Percentiles rank a stretch among this genome's conserved stretches.
phyloP scores from a whole-genome alignment of 2,797 vertebrate genomes.

The Cyprinodon diabolis region DNA sequence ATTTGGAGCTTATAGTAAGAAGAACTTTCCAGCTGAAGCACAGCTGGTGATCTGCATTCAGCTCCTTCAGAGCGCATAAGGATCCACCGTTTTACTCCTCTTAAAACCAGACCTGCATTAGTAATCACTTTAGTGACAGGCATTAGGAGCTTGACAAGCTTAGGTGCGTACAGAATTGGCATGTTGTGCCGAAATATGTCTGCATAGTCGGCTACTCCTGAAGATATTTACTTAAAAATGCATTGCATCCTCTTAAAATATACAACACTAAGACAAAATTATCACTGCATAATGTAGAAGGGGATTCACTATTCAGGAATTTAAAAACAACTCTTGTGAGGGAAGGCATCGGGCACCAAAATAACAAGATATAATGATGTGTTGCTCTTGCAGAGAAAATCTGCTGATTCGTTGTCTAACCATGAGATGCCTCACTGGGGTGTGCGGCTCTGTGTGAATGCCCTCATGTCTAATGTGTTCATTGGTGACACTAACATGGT shows the following conservation, averaged over 20 bases:
- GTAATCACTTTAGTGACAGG: constrained; percentile 48
- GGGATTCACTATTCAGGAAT: constrained; percentile 34
- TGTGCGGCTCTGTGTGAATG: constrained; percentile 8
- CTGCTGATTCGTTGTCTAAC: constrained; percentile 43
- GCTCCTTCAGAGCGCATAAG: neutral
- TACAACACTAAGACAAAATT: constrained; percentile 39
- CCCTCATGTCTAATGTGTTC: constrained; percentile 2
- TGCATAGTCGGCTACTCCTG: constrained; percentile 22
- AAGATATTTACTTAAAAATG: constrained; percentile 35
- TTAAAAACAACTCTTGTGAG: constrained; percentile 38
- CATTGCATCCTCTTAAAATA: constrained; percentile 33
- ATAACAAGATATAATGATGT: constrained; percentile 45
- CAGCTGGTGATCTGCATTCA: constrained; percentile 41
- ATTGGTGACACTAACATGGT: constrained; percentile 1
- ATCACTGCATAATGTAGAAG: constrained; percentile 36
- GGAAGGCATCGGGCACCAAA: constrained; percentile 34
- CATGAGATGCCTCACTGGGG: constrained; percentile 35
- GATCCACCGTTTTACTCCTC: constrained; percentile 9
- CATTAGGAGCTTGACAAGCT: constrained; percentile 51
- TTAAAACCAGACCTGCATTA: constrained; percentile 28
- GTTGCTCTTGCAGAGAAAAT: constrained; percentile 40
- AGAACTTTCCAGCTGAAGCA: constrained; percentile 23
- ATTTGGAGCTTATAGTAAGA: constrained; percentile 35
- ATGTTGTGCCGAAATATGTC: constrained; percentile 44
- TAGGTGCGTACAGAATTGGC: constrained; percentile 37